Base-by-base conservation (phyloP, 2,113 vertebrate species). In the Mionectes macconnelli region DNA sequence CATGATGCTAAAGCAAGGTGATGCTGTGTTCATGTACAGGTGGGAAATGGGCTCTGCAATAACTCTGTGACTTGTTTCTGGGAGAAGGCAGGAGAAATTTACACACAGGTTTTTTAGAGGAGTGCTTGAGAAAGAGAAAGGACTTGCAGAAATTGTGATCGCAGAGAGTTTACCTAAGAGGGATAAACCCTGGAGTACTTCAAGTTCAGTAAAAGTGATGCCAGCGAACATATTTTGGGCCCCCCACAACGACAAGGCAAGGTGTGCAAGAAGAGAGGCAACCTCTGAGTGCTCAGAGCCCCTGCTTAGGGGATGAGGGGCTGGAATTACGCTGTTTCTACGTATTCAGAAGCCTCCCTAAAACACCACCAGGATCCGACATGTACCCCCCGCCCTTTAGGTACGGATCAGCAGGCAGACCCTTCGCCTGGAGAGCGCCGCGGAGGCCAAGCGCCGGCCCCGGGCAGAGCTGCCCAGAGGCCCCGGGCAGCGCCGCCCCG, bases 1-100 rank as follows among this genome's bases (percentile, higher is more conserved):
- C 23, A 3, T 1, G 10, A 23, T 21, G 45, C 47, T 49, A 23
- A 25, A 70, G 69, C 49, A 66, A 40, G 30, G 47, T 0, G 0
- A 78, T 22, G 33, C 19, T 39, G 28, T 9, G 28, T 10, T 72
- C 33, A 21, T 23, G 24, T 3, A 30, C 18, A 23, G 44, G 33
- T 19, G 16, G 37, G 37, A 53, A 85, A 15, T 0, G 6, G 47
- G 39, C 25, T 78, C 30, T 80, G 53, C n/a, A 20, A 19, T 49
- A 49, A 44, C 40, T 86, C 56, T 27, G 10, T 23, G 44, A 35
- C 3, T 1, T 17, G 27, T 24, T 78, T 63, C 39, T 45, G 25
- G 22, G 16, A 10, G 2, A 84, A 52, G 27, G n/a, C 27, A 21
- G 8, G 15, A 64, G 47, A 83, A 79, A 60, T n/a, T 40, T 40